phyloP scores from a whole-genome alignment of 1,140 invertebrate species.

The Antheraea mylitta region DNA sequence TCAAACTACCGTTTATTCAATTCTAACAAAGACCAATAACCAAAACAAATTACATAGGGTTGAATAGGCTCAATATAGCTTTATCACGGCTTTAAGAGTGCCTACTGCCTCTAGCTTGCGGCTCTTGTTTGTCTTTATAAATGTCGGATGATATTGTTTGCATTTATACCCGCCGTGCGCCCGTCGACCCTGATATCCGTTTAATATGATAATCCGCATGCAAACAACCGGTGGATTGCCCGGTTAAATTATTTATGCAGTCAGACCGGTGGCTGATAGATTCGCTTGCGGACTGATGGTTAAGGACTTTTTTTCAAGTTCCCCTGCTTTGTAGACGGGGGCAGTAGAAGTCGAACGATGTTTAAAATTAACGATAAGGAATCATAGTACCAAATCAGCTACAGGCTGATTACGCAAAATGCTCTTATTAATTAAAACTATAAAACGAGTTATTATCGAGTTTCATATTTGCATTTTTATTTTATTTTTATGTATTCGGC shows the following conservation, averaged over 20 bases:
- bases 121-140: constrained; percentile 60
- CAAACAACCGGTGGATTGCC: constrained; percentile 73
- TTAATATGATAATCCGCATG: constrained; percentile 78
- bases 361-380: constrained; percentile 30
- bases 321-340: constrained; percentile 53
- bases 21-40: background rate
- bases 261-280: constrained; percentile 60
- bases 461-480: background rate
- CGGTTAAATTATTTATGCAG: constrained; percentile 75
- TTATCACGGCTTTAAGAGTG: constrained; percentile 7
- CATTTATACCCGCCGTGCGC: constrained; percentile 64
- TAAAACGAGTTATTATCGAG: background rate
- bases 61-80: constrained; percentile 10
- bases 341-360: constrained; percentile 36
- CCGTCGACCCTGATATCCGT: constrained; percentile 69
- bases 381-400: too few species aligned
- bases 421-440: background rate
- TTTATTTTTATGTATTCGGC: background rate
- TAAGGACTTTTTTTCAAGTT: constrained; percentile 53
- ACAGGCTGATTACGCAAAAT: too few species aligned
- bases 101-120: constrained; percentile 19
- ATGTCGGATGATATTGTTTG: constrained; percentile 74
- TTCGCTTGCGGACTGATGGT: constrained; percentile 51
- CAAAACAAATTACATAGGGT: background rate
- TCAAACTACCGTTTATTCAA: background rate